These are phyloP conservation scores for Anabacerthia variegaticeps DNA, from an alignment of 2,797 vertebrate species.

Conservation along the genomic window DNA sequence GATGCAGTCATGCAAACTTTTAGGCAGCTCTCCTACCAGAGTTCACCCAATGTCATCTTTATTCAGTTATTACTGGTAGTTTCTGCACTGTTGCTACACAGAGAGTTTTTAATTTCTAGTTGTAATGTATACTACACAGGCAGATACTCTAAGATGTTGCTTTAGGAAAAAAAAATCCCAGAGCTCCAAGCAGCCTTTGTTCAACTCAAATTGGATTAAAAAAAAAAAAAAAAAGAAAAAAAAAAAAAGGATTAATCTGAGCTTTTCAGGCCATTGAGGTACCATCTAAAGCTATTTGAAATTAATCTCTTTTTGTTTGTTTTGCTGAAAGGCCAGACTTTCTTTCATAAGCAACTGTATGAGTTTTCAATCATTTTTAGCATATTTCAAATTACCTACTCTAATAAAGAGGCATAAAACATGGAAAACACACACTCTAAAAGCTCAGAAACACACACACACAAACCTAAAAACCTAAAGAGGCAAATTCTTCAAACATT, in stretches of 20 bases:
- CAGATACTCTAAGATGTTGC: rapidly evolving
- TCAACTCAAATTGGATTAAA: not conserved
- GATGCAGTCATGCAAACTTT: not conserved
- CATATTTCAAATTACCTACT: not conserved
- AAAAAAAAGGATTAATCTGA: not conserved
- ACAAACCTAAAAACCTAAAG: not conserved
- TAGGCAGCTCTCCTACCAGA: not conserved
- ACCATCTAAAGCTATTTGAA: not conserved
- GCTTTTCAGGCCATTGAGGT: not conserved
- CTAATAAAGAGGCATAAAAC: not conserved
- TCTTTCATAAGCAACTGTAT: not conserved
- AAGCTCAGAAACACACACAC: not conserved
- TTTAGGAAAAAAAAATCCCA: not conserved
- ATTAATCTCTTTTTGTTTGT: not conserved
- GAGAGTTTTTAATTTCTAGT: not conserved
- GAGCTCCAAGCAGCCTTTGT: not conserved
- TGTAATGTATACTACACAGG: not conserved
- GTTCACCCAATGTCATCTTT: not conserved
- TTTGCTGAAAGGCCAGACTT: not conserved
- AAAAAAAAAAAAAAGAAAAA: not conserved
- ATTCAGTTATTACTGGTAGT: not conserved
- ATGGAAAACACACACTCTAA: not conserved
- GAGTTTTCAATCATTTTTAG: not conserved
- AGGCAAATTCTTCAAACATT: not conserved
- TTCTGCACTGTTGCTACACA: not conserved